Evolutionary conservation across 64 coral and sea anemone species (phyloP).

Genomic region (Porites australiensis): DNA sequence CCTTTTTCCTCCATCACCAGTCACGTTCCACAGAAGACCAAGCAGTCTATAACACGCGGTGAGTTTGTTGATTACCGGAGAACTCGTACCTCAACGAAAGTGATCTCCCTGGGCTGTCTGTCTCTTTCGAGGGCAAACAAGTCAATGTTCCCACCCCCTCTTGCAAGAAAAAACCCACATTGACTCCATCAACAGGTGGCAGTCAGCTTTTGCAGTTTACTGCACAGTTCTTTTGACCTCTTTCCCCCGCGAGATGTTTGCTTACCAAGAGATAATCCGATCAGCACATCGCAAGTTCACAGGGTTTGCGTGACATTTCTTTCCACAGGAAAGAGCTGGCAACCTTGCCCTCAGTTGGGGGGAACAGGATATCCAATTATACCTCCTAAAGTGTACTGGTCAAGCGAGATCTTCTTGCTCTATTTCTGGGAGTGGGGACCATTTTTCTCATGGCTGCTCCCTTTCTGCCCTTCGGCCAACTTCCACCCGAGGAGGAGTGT

Average conservation of each 20-base stretch:
- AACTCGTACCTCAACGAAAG: not conserved
- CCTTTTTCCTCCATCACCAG: not conserved
- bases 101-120: not conserved
- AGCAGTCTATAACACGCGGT: not conserved
- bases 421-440: no score
- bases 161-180: not conserved
- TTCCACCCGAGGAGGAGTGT: no score
- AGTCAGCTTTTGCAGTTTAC: not conserved
- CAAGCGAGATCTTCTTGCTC: no score
- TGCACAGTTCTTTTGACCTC: not conserved
- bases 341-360: no score
- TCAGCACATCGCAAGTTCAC: not conserved
- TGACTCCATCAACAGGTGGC: not conserved
- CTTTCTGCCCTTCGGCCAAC: no score
- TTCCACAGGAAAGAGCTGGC: no score
- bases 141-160: not conserved
- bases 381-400: no score
- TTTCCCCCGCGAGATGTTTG: not conserved
- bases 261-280: not conserved
- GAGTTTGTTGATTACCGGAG: not conserved
- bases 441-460: no score
- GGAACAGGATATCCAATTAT: no score
- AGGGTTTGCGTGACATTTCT: not conserved
- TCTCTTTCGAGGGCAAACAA: not conserved
- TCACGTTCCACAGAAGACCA: not conserved